phyloP scores from a whole-genome alignment of 2,888 invertebrate genomes.

The Drosophila prolongata region DNA sequence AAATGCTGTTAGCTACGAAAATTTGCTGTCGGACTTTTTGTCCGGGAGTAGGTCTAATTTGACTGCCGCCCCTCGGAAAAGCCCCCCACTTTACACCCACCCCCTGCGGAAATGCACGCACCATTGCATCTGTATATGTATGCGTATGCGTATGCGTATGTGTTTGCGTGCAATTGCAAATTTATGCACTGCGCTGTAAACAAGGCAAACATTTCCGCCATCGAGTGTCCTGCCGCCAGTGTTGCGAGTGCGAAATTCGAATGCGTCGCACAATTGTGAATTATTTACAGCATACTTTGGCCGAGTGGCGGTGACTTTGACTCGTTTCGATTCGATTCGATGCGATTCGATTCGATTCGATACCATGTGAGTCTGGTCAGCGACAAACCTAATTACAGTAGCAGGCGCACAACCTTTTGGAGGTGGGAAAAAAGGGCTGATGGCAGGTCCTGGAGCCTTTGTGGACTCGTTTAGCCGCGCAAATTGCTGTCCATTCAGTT shows the following conservation, averaged over 20 bases:
- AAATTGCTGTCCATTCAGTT: slow-evolving; percentile 77
- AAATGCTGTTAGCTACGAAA: slow-evolving; percentile 80
- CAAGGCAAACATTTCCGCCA: slow-evolving; percentile 76
- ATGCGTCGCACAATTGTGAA: slow-evolving; percentile 62
- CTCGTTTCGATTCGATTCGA: slow-evolving; percentile 22
- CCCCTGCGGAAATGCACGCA: slow-evolving; percentile 44
- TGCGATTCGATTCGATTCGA: slow-evolving; percentile 12
- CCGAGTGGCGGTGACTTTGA: slow-evolving; percentile 52
- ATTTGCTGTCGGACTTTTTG: slow-evolving; percentile 70
- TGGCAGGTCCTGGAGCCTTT: slow-evolving; percentile 44
- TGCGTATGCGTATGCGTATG: neutral
- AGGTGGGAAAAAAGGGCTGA: neutral
- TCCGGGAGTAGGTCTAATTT: slow-evolving; percentile 63
- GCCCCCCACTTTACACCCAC: too few relatives aligned
- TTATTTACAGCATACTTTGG: slow-evolving; percentile 76
- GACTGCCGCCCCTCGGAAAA: slow-evolving; percentile 40
- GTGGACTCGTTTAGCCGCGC: slow-evolving; percentile 75
- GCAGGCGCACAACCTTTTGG: slow-evolving; percentile 45
- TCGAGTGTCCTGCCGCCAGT: slow-evolving; percentile 7
- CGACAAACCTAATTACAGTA: slow-evolving; percentile 77
- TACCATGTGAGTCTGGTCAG: slow-evolving; percentile 46
- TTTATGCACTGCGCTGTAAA: slow-evolving; percentile 79
- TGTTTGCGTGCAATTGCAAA: slow-evolving; percentile 73
- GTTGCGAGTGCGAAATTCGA: slow-evolving; percentile 39
- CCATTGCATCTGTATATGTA: slow-evolving; percentile 47